Evolutionary conservation across 2,888 invertebrate species (phyloP).

Genomic region (Trachelus stipa): DNA sequence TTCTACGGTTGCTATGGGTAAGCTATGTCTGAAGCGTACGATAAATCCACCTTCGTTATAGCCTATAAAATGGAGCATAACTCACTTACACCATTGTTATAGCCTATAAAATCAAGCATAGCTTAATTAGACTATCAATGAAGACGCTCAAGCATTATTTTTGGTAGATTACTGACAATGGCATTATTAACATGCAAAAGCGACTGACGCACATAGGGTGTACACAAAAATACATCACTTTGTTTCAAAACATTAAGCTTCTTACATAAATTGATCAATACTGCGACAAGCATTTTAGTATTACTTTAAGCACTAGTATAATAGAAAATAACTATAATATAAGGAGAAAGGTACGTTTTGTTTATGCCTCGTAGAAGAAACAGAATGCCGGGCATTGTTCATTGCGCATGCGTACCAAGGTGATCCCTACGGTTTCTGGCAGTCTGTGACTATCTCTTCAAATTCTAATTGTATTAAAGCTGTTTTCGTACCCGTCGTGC

Average conservation of each 20-base stretch:
- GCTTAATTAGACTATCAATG: not conserved
- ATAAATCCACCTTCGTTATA: not conserved
- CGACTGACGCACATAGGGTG: not conserved
- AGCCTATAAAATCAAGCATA: too few species aligned
- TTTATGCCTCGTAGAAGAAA: not conserved
- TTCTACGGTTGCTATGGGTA: not conserved
- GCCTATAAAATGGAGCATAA: not conserved
- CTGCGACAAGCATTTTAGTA: not conserved
- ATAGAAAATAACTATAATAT: not conserved
- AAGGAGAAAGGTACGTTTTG: conserved; percentile 1
- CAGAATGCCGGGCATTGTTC: not conserved
- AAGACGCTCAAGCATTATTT: not conserved
- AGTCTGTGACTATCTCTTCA: not conserved
- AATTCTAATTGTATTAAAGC: not conserved
- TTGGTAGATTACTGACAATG: not conserved
- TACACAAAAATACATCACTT: not conserved
- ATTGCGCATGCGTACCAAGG: conserved; percentile 26
- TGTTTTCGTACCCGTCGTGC: conserved; percentile 53
- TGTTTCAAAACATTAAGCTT: not conserved
- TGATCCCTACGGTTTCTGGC: conserved; percentile 1
- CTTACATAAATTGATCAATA: not conserved
- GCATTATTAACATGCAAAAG: not conserved
- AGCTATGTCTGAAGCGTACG: not conserved
- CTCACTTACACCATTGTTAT: not conserved
- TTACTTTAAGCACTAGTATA: not conserved